Evolutionary conservation across 1,140 invertebrate species (phyloP).

Genomic region (Bombus breviceps): DNA sequence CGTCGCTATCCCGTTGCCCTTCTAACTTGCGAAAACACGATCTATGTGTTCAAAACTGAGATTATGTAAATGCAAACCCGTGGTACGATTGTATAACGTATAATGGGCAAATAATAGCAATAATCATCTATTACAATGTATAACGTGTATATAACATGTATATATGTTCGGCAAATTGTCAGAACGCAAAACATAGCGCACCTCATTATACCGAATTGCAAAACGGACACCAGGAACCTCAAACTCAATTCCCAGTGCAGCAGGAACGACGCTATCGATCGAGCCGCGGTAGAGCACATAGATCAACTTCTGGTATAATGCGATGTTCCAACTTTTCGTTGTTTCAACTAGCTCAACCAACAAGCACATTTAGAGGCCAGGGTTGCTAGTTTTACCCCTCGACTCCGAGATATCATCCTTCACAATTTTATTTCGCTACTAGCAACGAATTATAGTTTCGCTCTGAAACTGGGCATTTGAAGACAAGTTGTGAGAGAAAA

Average conservation of each 20-base stretch:
- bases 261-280: constrained; percentile 11
- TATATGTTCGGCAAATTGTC: neutral
- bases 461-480: constrained; percentile 3
- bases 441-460: constrained; percentile 59
- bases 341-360: constrained; percentile 4
- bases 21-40: neutral
- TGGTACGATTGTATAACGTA: too few species aligned
- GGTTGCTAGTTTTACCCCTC: neutral
- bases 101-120: too few species aligned
- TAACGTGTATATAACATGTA: neutral
- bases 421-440: constrained; percentile 69
- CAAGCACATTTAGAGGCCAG: constrained; percentile 1
- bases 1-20: neutral
- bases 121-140: too few species aligned
- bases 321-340: constrained; percentile 64
- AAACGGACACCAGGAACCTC: neutral
- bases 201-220: neutral
- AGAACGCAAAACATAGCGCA: neutral
- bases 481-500: neutral
- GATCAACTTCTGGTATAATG: constrained; percentile 52
- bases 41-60: neutral
- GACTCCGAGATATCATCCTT: constrained; percentile 11
- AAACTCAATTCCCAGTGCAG: constrained; percentile 45
- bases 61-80: too few species aligned
- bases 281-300: neutral